Evolutionary conservation across 2,888 invertebrate genomes (phyloP).

Genomic region (Chymomyza fuscimana): DNA sequence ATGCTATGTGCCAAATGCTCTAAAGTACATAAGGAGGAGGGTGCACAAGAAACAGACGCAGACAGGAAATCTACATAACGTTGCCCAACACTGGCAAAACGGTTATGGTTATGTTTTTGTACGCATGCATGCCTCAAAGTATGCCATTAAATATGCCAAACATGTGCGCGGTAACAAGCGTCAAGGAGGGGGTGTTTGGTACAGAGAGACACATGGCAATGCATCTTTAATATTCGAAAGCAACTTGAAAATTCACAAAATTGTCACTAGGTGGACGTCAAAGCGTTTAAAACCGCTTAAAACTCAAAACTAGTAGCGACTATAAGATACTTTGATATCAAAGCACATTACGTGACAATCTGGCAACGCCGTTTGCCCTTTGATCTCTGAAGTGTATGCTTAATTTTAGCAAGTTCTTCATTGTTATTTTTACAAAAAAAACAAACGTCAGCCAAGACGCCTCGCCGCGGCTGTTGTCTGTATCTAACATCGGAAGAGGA

Average conservation of each 20-base stretch:
- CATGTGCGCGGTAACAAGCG: constrained; percentile 42
- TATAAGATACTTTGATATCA: not conserved
- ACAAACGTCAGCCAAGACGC: not conserved
- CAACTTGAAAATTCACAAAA: not conserved
- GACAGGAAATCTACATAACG: not conserved
- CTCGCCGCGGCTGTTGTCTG: not conserved
- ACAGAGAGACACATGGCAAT: constrained; percentile 33
- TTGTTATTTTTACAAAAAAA: constrained; percentile 16
- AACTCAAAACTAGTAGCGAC: not conserved
- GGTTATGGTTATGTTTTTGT: constrained; percentile 10
- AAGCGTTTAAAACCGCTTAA: not conserved
- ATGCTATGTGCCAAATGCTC: not conserved
- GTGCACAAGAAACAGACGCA: not conserved
- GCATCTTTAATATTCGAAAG: constrained; percentile 49
- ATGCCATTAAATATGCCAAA: constrained; percentile 72
- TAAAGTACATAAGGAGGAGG: not conserved
- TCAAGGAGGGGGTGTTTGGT: not conserved
- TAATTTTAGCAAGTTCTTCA: constrained; percentile 28
- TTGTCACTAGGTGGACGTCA: not conserved
- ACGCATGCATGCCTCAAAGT: constrained; percentile 59
- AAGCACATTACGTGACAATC: constrained; percentile 38
- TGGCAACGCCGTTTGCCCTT: constrained; percentile 43
- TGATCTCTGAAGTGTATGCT: constrained; percentile 30
- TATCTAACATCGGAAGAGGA: not conserved
- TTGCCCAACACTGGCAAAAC: not conserved